Conservation (phyloP, 2,888 invertebrate genomes). For the Vesta saturnalis region DNA sequence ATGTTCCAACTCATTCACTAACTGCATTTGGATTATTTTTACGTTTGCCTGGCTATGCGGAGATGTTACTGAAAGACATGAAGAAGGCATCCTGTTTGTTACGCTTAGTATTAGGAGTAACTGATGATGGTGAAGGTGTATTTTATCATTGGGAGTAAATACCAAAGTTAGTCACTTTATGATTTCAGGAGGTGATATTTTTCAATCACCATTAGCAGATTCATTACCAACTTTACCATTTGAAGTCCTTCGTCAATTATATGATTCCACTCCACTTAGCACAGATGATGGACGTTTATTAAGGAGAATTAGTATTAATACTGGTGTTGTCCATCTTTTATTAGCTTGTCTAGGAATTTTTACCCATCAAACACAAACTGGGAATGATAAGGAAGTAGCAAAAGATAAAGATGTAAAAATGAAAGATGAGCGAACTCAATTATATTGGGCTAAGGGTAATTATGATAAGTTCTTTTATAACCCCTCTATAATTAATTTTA, state of each 20-base stretch:
- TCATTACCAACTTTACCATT: slow-evolving; percentile 81
- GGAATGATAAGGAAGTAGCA: slow-evolving; percentile 55
- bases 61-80: slow-evolving; percentile 84
- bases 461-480: slow-evolving; percentile 15
- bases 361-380: slow-evolving; percentile 77
- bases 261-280: slow-evolving; percentile 79
- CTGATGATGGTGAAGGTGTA: slow-evolving; percentile 89
- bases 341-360: slow-evolving; percentile 90
- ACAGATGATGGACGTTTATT: slow-evolving; percentile 81
- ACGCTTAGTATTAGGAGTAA: slow-evolving; percentile 87
- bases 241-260: slow-evolving; percentile 78
- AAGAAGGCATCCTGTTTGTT: slow-evolving; percentile 87
- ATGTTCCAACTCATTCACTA: slow-evolving; percentile 89
- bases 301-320: slow-evolving; percentile 80
- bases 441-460: slow-evolving; percentile 92
- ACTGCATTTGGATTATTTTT: slow-evolving; percentile 91
- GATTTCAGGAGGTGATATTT: slow-evolving; percentile 74
- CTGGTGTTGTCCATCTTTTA: slow-evolving; percentile 86
- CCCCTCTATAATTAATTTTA: slow-evolving; percentile 11
- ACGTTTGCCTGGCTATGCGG: slow-evolving; percentile 90
- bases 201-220: slow-evolving; percentile 74
- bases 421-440: slow-evolving; percentile 69
- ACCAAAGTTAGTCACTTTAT: too few species aligned
- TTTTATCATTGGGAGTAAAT: not conserved
- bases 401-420: slow-evolving; percentile 51